Conservation (phyloP, 2,797 vertebrate genomes). For the Telmatherina bonti region DNA sequence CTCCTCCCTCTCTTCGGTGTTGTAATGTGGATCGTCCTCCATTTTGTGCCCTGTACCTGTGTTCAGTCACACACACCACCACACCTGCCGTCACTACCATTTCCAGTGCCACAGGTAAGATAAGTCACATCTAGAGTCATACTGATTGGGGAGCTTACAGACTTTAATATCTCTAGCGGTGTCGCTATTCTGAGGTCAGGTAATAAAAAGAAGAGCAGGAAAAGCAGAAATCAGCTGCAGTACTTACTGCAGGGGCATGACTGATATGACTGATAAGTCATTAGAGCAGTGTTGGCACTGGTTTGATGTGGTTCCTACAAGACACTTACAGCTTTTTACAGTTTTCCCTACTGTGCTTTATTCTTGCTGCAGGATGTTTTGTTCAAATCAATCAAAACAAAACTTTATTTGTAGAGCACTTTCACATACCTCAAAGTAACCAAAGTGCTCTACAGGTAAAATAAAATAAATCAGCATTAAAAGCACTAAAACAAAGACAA, state of each 20-base stretch:
- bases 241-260: constrained; percentile 9
- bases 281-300: background rate
- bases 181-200: too few species aligned
- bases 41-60: constrained; percentile 61
- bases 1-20: constrained; percentile 39
- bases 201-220: too few species aligned
- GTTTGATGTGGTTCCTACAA: constrained; percentile 3
- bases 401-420: too few species aligned
- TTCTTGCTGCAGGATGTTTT: constrained; percentile 2
- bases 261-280: constrained; percentile 15
- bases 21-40: constrained; percentile 56
- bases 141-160: background rate
- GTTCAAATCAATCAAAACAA: too few species aligned
- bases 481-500: too few species aligned
- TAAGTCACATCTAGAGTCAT: background rate
- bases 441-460: too few species aligned
- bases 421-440: too few species aligned
- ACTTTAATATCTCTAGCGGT: too few species aligned
- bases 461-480: too few species aligned
- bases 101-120: constrained; percentile 71
- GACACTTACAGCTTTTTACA: background rate
- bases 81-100: constrained; percentile 23
- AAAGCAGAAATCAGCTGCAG: constrained; percentile 5
- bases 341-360: background rate
- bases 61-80: constrained; percentile 67